Evolutionary conservation across 2,797 vertebrate genomes (phyloP).

Genomic region (Mergus octosetaceus): DNA sequence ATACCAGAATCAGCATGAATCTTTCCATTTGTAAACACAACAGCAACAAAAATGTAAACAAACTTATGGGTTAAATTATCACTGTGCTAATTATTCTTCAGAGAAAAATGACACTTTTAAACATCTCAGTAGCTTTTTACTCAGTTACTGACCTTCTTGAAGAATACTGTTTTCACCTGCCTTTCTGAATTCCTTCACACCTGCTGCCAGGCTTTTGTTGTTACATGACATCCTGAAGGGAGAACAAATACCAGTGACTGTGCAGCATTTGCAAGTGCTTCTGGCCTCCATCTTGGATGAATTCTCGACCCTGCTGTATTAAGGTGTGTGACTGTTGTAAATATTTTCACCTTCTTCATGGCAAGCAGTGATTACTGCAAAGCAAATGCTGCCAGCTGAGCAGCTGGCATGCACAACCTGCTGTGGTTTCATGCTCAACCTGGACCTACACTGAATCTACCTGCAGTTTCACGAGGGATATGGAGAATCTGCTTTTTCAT

Average conservation of each 20-base stretch:
- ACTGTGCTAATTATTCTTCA: not conserved
- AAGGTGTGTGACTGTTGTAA: not conserved
- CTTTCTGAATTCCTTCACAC: not conserved
- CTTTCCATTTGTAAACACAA: not conserved
- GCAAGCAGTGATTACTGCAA: not conserved
- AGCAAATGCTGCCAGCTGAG: not conserved
- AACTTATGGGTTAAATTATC: not conserved
- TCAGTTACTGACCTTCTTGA: not conserved
- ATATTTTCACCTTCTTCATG: not conserved
- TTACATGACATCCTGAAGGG: not conserved
- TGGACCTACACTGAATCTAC: not conserved
- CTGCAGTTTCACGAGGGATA: not conserved
- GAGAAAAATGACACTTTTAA: not conserved
- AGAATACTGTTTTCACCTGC: not conserved
- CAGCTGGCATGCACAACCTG: not conserved
- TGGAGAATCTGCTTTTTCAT: not conserved
- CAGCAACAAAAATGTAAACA: too few species aligned
- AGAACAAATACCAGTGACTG: not conserved
- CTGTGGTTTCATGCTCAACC: not conserved
- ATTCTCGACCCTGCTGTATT: not conserved
- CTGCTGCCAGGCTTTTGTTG: not conserved
- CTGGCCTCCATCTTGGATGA: not conserved
- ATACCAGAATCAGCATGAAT: not conserved
- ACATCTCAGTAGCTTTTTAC: not conserved
- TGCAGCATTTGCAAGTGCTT: not conserved